Base-by-base conservation (phyloP, 2,888 invertebrate species). In the Drosophila emarginata region DNA sequence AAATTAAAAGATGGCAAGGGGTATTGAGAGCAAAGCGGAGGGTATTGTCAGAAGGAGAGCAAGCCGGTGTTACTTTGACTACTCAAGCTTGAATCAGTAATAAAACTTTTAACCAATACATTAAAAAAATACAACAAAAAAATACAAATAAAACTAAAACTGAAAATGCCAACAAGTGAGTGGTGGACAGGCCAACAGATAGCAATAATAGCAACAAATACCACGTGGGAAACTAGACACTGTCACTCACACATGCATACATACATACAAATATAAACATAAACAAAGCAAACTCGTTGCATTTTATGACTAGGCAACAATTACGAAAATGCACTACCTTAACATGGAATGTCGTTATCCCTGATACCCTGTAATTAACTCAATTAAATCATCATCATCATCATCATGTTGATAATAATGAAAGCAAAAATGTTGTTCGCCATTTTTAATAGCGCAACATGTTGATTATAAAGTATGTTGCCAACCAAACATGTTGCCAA, bases 201-300 rank as follows among this genome's bases (percentile, higher is more conserved):
- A 51, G 28, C 54, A 21, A 40, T 71, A 64, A 51, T 28, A 58
- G 40, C 52, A 45, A 23, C 61, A 61, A 56, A 37, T 50, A 28
- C 60, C 75, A 80, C 81, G 81, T 81, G 87, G 79, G 85, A 86
- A 80, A 73, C 62, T 28, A 76, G 72, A 78, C 74, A 77, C 26
- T 23, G 23, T 4, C 2, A 26, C 57, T 40, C 21, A 37, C 36
- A 40, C 36, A 59, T 7, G 36, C 7, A 39, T 40, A 54, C 18
- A 28, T 18, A 57, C 23, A 37, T 65, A 64, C 26, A 32, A 51
- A 15, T 40, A 26, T 32, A 53, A 50, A 39, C 23, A 11, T 21
- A 51, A 56, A 57, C 56, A 74, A 53, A 61, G 67, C 36, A 64
- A 56, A 59, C 63, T 65, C 15, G 45, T 45, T 63, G 67, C 70